Conservation (phyloP, 2,888 invertebrate species). For the Melieria crassipennis region DNA sequence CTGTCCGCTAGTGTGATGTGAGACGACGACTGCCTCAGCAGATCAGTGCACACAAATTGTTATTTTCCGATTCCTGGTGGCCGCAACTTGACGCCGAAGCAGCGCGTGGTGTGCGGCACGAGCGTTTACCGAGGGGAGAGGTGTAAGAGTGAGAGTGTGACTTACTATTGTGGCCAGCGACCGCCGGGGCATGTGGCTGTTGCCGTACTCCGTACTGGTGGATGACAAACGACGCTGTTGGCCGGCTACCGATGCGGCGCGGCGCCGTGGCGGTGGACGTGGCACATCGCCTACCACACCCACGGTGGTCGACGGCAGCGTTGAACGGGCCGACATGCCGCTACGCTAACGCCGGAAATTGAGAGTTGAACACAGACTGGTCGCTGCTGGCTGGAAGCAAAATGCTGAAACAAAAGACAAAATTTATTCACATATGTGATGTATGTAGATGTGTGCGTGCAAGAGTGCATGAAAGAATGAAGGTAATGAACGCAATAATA, state of each 20-base stretch:
- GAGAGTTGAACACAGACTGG: neutral
- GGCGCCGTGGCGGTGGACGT: conserved; percentile 63
- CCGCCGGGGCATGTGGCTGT: conserved; percentile 60
- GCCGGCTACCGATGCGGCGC: conserved; percentile 60
- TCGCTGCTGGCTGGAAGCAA: neutral
- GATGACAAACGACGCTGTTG: conserved; percentile 50
- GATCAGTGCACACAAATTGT: too few relatives aligned
- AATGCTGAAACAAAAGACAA: too few relatives aligned
- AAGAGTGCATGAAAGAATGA: too few relatives aligned
- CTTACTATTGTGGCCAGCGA: conserved; percentile 61
- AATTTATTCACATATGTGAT: too few relatives aligned
- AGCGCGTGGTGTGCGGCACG: too few relatives aligned
- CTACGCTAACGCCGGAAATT: neutral
- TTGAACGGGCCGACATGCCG: conserved; percentile 20
- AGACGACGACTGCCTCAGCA: too few relatives aligned
- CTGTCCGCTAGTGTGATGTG: too few relatives aligned
- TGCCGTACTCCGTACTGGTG: conserved; percentile 48
- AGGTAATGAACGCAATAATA: too few relatives aligned
- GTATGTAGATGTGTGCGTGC: too few relatives aligned
- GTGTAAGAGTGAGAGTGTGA: neutral
- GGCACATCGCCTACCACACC: conserved; percentile 51
- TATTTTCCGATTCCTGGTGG: too few relatives aligned
- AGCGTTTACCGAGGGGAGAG: too few relatives aligned
- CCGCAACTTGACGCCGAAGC: too few relatives aligned
- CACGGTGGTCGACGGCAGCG: neutral